A percentile compares a stretch with the other conserved stretches of the same genome.
phyloP scores from a whole-genome alignment of 2,797 vertebrate genomes.

The Acanthurus leucopareius region DNA sequence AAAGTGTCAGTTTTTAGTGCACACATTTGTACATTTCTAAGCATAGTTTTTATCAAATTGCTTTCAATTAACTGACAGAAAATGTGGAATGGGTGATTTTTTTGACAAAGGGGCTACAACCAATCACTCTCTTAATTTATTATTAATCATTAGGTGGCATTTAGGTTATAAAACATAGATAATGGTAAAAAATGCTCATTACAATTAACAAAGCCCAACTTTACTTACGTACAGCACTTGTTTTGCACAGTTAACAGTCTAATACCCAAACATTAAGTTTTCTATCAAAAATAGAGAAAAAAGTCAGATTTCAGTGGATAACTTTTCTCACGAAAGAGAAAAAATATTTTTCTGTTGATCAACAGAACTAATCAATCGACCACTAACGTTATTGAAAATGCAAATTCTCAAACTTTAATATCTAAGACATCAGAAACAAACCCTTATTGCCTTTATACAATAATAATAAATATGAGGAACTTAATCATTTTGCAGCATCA shows the following conservation, averaged over 20 bases:
- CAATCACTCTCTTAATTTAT: background rate
- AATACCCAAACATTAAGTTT: background rate
- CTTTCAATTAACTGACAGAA: background rate
- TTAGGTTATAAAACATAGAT: background rate
- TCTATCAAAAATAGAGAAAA: background rate
- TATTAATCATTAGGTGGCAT: background rate
- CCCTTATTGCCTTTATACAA: background rate
- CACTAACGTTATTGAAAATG: no score
- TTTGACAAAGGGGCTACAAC: background rate
- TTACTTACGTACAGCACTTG: background rate
- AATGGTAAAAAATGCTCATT: background rate
- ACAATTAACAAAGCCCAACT: background rate
- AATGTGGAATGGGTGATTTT: background rate
- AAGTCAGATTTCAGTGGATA: background rate
- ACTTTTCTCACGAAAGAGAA: background rate
- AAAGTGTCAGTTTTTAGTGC: background rate
- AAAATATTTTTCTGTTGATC: no score
- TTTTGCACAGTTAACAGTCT: background rate
- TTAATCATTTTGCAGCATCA: background rate
- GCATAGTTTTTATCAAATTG: background rate
- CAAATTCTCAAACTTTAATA: background rate
- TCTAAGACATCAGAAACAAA: background rate
- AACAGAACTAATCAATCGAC: background rate
- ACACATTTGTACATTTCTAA: background rate
- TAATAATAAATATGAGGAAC: background rate